A percentile compares a stretch with the other conserved stretches of the same genome.
These are phyloP conservation scores for Noctua fimbriata DNA, from an alignment of 2,888 invertebrate genomes.

Conservation along the genomic window DNA sequence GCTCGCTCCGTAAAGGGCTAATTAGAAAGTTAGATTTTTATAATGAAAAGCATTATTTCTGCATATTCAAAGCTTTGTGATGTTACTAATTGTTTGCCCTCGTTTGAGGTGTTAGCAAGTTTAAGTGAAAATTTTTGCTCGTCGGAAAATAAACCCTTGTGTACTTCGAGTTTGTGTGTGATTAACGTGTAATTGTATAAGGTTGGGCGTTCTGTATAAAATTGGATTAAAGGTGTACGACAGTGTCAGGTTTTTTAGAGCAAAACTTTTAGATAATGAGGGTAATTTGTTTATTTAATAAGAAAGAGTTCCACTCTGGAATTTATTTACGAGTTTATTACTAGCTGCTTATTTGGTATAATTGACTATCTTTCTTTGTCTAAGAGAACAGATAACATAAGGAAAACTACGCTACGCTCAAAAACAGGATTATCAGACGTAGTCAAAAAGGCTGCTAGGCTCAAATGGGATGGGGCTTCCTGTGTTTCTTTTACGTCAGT, in stretches of 20 bases:
- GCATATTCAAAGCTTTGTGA: slow-evolving; percentile 66
- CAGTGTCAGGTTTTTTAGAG: background rate
- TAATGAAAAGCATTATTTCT: slow-evolving; percentile 72
- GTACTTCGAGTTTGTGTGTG: slow-evolving; percentile 37
- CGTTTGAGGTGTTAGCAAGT: slow-evolving; percentile 64
- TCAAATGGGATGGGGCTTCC: too few species aligned
- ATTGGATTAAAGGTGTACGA: background rate
- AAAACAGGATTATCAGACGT: too few species aligned
- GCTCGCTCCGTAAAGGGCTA: slow-evolving; percentile 76
- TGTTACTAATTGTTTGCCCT: slow-evolving; percentile 62
- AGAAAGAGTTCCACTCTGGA: background rate
- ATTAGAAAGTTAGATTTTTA: slow-evolving; percentile 82
- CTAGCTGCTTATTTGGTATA: background rate
- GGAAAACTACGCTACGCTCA: too few species aligned
- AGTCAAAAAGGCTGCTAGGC: too few species aligned
- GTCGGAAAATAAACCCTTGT: slow-evolving; percentile 35
- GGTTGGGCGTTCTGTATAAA: background rate
- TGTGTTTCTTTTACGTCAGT: background rate
- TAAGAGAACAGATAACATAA: too few species aligned
- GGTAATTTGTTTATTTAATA: background rate
- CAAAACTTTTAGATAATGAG: background rate
- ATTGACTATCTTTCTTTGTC: background rate
- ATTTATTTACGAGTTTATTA: background rate
- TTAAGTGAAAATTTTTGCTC: slow-evolving; percentile 47
- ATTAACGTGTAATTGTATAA: slow-evolving; percentile 47